phyloP scores from a whole-genome alignment of 2,113 vertebrate genomes.

The Mormyrus iriodes region DNA sequence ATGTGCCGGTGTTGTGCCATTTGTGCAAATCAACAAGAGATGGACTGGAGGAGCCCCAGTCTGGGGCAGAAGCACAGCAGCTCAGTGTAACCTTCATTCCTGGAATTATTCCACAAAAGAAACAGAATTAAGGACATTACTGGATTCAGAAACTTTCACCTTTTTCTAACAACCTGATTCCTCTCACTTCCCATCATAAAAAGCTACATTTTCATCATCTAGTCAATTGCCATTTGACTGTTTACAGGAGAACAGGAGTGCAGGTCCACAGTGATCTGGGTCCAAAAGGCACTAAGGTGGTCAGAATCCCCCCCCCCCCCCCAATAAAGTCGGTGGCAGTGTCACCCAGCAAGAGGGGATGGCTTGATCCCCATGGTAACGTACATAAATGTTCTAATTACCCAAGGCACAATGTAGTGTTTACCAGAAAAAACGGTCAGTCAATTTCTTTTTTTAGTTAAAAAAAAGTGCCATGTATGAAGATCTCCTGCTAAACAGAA shows the following conservation, averaged over 20 bases:
- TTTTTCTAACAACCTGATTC: background rate
- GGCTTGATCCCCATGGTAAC: background rate
- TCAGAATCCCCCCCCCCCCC: background rate
- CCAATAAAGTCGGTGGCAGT: background rate
- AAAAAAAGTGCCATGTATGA: background rate
- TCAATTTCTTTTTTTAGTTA: background rate
- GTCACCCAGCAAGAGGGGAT: background rate
- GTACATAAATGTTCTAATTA: background rate
- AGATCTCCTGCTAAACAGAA: background rate
- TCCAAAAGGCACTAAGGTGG: background rate
- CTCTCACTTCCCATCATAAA: background rate
- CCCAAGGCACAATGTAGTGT: slow-evolving; percentile 3
- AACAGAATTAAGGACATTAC: background rate
- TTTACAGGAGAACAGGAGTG: background rate
- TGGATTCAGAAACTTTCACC: background rate
- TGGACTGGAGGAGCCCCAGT: background rate
- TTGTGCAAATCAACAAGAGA: slow-evolving; percentile 32
- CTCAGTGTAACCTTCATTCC: background rate
- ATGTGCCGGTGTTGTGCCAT: slow-evolving; percentile 21
- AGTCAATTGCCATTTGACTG: background rate
- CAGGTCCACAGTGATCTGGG: background rate
- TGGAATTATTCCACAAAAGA: background rate
- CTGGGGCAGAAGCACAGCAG: background rate
- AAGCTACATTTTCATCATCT: background rate
- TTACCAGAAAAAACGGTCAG: background rate